Evolutionary conservation across 1,140 invertebrate genomes (phyloP).

Genomic region (Polypedilum vanderplanki): DNA sequence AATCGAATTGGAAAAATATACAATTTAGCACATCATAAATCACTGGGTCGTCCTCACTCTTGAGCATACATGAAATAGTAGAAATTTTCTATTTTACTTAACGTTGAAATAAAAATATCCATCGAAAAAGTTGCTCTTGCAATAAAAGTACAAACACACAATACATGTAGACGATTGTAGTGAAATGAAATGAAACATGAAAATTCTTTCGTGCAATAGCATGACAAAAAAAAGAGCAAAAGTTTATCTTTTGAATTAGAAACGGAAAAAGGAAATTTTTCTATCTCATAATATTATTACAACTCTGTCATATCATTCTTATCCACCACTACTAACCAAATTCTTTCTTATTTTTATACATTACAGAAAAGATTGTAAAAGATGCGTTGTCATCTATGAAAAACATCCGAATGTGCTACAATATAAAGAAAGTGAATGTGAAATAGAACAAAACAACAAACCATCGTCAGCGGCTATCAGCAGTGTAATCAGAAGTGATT

Average conservation of each 20-base stretch:
- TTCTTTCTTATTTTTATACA: neutral
- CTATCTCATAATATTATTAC: neutral
- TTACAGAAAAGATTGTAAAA: constrained; percentile 56
- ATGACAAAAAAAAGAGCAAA: neutral
- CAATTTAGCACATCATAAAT: constrained; percentile 19
- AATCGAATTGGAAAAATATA: constrained; percentile 19
- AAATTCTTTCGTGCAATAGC: neutral
- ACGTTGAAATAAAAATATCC: neutral
- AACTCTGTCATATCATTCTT: constrained; percentile 1
- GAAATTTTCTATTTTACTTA: too few relatives aligned
- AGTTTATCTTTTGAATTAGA: constrained; percentile 8
- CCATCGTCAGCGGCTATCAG: constrained; percentile 22
- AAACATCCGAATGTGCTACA: constrained; percentile 87
- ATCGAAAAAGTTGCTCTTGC: neutral
- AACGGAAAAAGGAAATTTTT: too few relatives aligned
- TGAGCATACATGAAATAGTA: neutral
- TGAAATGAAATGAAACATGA: constrained; percentile 8
- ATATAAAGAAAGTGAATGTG: constrained; percentile 93
- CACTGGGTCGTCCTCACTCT: neutral
- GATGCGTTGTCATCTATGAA: constrained; percentile 86
- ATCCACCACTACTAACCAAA: neutral
- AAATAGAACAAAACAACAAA: constrained; percentile 33
- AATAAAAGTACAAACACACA: neutral
- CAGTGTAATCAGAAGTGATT: constrained; percentile 21
- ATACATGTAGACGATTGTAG: neutral